Conservation (phyloP, 2,888 invertebrate genomes). For the Zygaena filipendulae region DNA sequence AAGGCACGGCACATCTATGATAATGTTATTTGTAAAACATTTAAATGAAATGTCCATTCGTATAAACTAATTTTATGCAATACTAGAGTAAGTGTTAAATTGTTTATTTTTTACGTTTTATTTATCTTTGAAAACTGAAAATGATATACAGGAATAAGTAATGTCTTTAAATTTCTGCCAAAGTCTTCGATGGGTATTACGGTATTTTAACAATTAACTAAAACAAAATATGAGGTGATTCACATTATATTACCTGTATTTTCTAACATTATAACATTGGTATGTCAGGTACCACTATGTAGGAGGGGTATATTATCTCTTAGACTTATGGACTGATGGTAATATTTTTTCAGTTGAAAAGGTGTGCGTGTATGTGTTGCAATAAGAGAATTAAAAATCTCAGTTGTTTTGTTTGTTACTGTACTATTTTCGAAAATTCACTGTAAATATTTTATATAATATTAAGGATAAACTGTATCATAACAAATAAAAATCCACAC, state of each 20-base stretch:
- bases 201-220: no score
- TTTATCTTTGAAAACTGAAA: constrained; percentile 31
- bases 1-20: no score
- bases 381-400: constrained; percentile 48
- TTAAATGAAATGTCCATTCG: no score
- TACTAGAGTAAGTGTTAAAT: constrained; percentile 67
- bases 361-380: no score
- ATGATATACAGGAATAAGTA: not conserved
- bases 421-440: constrained; percentile 43
- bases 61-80: constrained; percentile 61
- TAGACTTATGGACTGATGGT: no score
- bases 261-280: no score
- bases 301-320: no score
- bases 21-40: no score
- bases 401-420: constrained; percentile 57
- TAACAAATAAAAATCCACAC: constrained; percentile 61
- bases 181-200: constrained; percentile 33
- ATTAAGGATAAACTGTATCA: constrained; percentile 59
- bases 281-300: no score
- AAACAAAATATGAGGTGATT: no score
- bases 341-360: no score
- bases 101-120: constrained; percentile 63
- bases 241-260: no score
- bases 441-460: constrained; percentile 60
- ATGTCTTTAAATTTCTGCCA: constrained; percentile 48